Evolutionary conservation across 2,113 vertebrate genomes (phyloP), one percentile per base, ranked within the genome.

Genomic region (Alaudala cheleensis): DNA sequence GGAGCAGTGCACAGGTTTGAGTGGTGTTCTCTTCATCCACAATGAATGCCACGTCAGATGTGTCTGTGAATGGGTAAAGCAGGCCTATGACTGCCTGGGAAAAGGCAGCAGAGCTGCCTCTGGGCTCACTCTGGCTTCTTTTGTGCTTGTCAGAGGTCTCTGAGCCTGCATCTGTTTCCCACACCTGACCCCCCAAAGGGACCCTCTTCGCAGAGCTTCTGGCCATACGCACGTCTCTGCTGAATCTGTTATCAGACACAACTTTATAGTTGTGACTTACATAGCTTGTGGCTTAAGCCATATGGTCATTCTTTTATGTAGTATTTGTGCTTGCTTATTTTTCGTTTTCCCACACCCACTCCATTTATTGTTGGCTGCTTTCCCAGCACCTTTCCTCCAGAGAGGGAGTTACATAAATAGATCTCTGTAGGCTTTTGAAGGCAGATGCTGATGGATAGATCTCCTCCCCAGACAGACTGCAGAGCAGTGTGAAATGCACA

Each of bases 321-420:
- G 91, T 77, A 96, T 97, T 97, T 92, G 86, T 97, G 87, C 94
- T 97, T 97, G 93, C 97, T 97, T 97, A 88, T 95, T 97, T 97
- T 96, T 96, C 86, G 25, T 97, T 98, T 98, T 98, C 97, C 96
- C 97, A 98, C 97, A 97, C 97, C 97, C 96, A 98, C 97, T 97
- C 91, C 93, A 96, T 97, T 97, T 97, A 91, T 85, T 95, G 81
- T 96, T 98, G 97, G 97, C 97, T 95, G 97, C 92, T 96, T 94
- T 97, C 96, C 97, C 96, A 92, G 96, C 96, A 97, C 97, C 97
- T 98, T 98, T 93, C 96, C 93, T 97, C 88, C 95, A 96, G 89
- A 96, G 81, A 94, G 88, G 51, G 86, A 97, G 73, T 97, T 96
- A 87, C 67, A 96, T 95, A 96, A 98, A 97, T 96, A 97, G 94